Evolutionary conservation across 1,140 invertebrate genomes (phyloP).

Genomic region (Mesaphorura yosii): DNA sequence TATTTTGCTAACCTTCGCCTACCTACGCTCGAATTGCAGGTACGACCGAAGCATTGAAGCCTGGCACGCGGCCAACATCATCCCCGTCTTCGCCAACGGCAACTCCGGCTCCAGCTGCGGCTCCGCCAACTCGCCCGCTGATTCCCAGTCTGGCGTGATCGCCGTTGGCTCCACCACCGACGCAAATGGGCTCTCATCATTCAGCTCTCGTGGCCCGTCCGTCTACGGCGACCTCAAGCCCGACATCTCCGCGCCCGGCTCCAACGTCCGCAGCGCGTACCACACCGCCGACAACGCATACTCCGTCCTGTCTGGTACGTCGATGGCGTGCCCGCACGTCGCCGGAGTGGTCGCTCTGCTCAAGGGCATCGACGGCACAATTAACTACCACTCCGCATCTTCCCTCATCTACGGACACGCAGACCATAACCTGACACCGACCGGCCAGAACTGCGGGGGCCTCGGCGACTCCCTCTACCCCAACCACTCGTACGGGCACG

Average conservation of each 20-base stretch:
- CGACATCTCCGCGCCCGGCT: constrained; percentile 17
- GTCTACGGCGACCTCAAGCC: constrained; percentile 7
- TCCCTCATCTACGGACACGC: background rate
- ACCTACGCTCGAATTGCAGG: no score
- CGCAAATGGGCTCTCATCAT: constrained; percentile 1
- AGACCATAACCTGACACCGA: background rate
- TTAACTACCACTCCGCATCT: background rate
- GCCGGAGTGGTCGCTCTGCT: constrained; percentile 12
- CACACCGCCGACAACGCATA: constrained; percentile 7
- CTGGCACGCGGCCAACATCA: constrained; percentile 10
- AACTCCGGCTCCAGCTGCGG: constrained; percentile 16
- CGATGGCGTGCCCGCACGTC: constrained; percentile 11
- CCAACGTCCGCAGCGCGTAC: constrained; percentile 6
- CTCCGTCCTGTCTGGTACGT: constrained; percentile 15
- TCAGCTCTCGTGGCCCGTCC: constrained; percentile 10
- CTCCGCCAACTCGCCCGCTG: constrained; percentile 8
- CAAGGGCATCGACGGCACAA: background rate
- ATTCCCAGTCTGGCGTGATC: constrained; percentile 2
- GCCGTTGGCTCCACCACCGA: constrained; percentile 7
- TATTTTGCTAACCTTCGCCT: no score
- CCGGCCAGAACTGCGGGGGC: background rate
- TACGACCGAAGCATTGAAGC: constrained; percentile 1
- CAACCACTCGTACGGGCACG: background rate
- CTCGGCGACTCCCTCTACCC: constrained; percentile 1
- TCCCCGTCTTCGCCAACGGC: constrained; percentile 18